phyloP scores from a whole-genome alignment of 2,113 vertebrate species.

The Henicopernis longicauda region DNA sequence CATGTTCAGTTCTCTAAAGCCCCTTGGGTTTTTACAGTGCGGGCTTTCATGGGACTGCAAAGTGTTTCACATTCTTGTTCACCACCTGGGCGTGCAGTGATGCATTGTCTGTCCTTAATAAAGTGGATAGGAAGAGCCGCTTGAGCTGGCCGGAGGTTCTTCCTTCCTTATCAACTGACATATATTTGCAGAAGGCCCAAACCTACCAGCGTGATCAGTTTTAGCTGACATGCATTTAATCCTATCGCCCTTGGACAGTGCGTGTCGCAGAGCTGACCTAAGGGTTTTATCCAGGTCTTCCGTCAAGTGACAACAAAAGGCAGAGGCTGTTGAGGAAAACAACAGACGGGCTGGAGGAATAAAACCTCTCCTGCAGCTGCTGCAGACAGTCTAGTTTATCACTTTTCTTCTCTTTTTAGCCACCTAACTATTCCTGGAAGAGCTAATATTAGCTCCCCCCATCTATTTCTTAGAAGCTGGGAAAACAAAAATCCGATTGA shows the following conservation, averaged over 20 bases:
- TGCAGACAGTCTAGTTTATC: constrained; percentile 34
- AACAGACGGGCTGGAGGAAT: neutral
- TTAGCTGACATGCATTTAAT: neutral
- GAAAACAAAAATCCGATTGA: neutral
- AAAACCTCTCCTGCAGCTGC: constrained; percentile 3
- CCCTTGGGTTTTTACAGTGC: neutral
- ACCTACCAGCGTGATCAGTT: neutral
- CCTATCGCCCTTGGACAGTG: neutral
- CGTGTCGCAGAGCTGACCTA: neutral
- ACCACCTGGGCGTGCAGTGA: neutral
- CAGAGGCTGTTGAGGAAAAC: neutral
- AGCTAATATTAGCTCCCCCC: constrained; percentile 49
- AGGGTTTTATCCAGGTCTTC: neutral
- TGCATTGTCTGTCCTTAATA: neutral
- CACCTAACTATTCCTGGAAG: constrained; percentile 57
- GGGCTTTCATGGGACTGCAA: neutral
- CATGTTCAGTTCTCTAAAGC: accelerated
- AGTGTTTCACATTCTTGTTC: accelerated
- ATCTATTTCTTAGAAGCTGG: constrained; percentile 30
- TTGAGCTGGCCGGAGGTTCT: neutral
- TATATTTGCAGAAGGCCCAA: neutral
- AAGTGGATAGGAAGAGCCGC: neutral
- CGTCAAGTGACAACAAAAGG: neutral
- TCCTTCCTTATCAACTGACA: neutral
- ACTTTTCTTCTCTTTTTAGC: constrained; percentile 62